Percentiles rank a stretch among this genome's conserved stretches.
Evolutionary conservation across 2,888 invertebrate species (phyloP).

Genomic region (Dynastes hyllus): DNA sequence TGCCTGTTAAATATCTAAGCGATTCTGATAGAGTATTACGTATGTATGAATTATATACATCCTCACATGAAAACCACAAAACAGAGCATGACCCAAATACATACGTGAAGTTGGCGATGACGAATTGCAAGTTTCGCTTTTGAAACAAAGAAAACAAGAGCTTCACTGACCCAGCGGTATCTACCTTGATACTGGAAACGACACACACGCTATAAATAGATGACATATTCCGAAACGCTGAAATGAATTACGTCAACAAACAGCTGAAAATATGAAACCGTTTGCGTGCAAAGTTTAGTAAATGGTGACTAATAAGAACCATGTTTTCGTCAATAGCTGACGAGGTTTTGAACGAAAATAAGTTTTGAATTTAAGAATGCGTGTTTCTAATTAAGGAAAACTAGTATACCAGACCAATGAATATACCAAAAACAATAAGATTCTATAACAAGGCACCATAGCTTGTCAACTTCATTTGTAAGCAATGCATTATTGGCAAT

Average conservation of each 20-base stretch:
- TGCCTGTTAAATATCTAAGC: no score
- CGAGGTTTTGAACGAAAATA: no score
- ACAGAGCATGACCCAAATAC: background rate
- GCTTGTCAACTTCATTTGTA: no score
- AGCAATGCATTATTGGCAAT: background rate
- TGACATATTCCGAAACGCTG: slow-evolving; percentile 12
- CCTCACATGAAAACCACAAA: background rate
- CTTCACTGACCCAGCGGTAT: background rate
- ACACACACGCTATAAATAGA: slow-evolving; percentile 6
- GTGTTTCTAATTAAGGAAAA: background rate
- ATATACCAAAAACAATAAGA: background rate
- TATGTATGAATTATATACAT: slow-evolving; percentile 5
- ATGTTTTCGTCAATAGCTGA: no score
- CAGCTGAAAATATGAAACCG: background rate
- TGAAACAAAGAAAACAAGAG: slow-evolving; percentile 18
- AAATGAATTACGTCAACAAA: slow-evolving; percentile 11
- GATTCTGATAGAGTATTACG: background rate
- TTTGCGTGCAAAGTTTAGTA: background rate
- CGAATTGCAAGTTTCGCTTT: background rate
- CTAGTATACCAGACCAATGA: background rate
- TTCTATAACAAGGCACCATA: background rate
- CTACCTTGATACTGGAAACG: slow-evolving; percentile 29
- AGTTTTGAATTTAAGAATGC: background rate
- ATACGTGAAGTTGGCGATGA: slow-evolving; percentile 2
- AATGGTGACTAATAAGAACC: no score